These are phyloP conservation scores for Diplolepis rosae DNA, from an alignment of 2,888 invertebrate genomes.

Conservation along the genomic window DNA sequence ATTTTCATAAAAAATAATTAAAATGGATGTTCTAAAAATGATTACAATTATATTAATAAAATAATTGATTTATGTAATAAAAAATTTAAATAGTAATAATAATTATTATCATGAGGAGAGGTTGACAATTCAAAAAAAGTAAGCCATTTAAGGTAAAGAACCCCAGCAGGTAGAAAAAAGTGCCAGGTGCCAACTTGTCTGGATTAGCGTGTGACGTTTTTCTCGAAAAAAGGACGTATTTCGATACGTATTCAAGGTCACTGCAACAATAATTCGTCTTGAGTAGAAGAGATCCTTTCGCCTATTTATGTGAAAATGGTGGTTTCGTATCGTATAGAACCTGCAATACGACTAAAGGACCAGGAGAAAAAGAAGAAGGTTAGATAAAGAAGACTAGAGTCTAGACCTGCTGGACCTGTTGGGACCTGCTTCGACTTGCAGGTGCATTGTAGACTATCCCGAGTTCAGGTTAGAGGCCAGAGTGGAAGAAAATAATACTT, in stretches of 20 bases:
- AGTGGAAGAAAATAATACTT: constrained; percentile 53
- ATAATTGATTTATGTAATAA: too few relatives aligned
- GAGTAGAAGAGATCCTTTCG: not conserved
- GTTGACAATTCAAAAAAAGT: too few relatives aligned
- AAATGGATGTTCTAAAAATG: too few relatives aligned
- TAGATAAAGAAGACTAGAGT: not conserved
- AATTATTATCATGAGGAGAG: too few relatives aligned
- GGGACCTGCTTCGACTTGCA: constrained; percentile 69
- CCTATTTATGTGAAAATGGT: not conserved
- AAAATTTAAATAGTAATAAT: too few relatives aligned
- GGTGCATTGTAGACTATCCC: constrained; percentile 57
- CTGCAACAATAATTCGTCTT: too few relatives aligned
- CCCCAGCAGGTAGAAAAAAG: not conserved
- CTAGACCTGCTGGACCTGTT: constrained; percentile 64
- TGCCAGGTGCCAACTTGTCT: not conserved
- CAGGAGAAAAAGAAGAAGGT: not conserved
- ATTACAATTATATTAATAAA: too few relatives aligned
- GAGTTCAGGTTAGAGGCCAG: constrained; percentile 44
- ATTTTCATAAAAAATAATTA: too few relatives aligned
- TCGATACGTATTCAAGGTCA: not conserved
- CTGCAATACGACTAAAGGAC: not conserved
- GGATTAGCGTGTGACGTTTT: not conserved
- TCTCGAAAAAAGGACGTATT: not conserved
- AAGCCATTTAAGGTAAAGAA: too few relatives aligned
- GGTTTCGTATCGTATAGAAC: not conserved